Conservation (phyloP, 2,113 vertebrate genomes). For the Lamprologus lemairii region DNA sequence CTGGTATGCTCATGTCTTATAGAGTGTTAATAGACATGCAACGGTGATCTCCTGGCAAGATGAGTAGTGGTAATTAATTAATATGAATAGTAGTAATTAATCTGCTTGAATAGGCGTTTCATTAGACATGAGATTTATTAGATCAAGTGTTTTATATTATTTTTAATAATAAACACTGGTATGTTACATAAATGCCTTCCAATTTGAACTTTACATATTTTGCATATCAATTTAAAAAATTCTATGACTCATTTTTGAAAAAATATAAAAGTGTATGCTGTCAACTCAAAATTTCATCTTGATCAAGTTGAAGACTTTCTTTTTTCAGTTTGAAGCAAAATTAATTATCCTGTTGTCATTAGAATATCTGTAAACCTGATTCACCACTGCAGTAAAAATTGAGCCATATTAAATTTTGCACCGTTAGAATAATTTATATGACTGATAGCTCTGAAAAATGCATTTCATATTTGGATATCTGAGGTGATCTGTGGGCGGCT, state of each 20-base stretch:
- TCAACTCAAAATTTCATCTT: background rate
- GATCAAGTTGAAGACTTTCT: background rate
- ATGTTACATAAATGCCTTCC: background rate
- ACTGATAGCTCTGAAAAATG: background rate
- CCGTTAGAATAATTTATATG: background rate
- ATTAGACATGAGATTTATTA: background rate
- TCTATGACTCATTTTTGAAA: background rate
- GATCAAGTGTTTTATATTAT: background rate
- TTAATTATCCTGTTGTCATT: background rate
- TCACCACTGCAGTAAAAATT: background rate
- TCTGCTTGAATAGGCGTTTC: background rate
- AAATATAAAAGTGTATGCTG: background rate
- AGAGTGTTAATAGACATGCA: conserved; percentile 3
- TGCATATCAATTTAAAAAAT: accelerated
- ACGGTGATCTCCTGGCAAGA: background rate
- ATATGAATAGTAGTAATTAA: background rate
- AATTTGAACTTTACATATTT: background rate
- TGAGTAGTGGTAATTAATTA: background rate
- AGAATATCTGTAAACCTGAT: background rate
- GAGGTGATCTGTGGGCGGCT: background rate
- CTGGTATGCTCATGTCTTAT: background rate
- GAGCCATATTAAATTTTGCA: background rate
- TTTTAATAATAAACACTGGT: background rate
- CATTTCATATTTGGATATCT: background rate
- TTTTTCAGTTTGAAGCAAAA: background rate